Conservation (phyloP, 2,888 invertebrate genomes). For the Artemia sinica region DNA sequence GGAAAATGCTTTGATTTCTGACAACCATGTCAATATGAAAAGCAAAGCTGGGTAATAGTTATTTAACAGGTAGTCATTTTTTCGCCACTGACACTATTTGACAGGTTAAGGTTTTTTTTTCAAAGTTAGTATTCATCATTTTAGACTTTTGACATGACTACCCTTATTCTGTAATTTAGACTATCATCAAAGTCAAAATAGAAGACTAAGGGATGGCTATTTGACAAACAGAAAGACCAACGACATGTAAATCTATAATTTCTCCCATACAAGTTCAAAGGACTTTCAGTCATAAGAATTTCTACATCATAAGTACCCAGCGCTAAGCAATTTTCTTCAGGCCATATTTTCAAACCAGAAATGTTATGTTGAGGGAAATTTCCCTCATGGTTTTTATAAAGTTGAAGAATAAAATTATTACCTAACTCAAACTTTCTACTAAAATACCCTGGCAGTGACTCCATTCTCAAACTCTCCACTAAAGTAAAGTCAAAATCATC, state of each 20-base stretch:
- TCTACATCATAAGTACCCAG: neutral
- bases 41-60: no score
- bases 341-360: slow-evolving; percentile 4
- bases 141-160: neutral
- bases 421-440: neutral
- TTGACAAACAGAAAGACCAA: neutral
- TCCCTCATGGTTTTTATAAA: neutral
- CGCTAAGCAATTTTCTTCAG: neutral
- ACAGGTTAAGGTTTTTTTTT: no score
- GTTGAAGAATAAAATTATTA: neutral
- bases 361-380: neutral
- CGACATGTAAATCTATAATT: slow-evolving; percentile 9
- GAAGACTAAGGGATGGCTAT: neutral
- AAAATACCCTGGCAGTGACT: neutral
- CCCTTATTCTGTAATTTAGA: neutral
- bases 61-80: no score
- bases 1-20: no score
- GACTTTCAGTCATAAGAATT: neutral
- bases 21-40: no score
- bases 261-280: neutral
- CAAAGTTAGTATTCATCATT: neutral
- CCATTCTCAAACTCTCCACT: slow-evolving; percentile 2
- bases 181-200: slow-evolving; percentile 1
- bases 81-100: no score
- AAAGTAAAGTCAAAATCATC: neutral